Evolutionary conservation across 2,888 invertebrate genomes (phyloP), one percentile per base, ranked within the genome.

Genomic region (Apodemia mormo): DNA sequence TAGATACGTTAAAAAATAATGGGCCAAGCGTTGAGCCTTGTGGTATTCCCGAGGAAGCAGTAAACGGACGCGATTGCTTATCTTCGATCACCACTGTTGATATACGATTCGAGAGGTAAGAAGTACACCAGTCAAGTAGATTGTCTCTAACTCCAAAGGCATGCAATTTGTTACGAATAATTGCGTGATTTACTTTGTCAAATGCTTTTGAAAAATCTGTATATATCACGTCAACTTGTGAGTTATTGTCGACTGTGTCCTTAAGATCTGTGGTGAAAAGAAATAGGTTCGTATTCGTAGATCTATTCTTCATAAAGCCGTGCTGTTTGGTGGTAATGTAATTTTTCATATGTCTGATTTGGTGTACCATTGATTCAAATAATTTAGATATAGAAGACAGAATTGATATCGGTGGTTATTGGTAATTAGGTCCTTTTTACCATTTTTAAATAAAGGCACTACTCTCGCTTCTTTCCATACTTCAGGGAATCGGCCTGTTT

Each of bases 371-470:
- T 6, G 70, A 66, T 22, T n/a, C n/a, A n/a, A n/a, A n/a, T n/a
- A n/a, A n/a, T n/a, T n/a, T n/a, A n/a, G n/a, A n/a, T n/a, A n/a
- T 74, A 1, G 68, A 49, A 1, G 74, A 68, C 1, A 76, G 37
- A 12, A 76, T 67, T 30, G 72, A 70, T 61, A 72, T 70, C 7
- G 71, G 72, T 30, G 14, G 30, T 70, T 68, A 14, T 72, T 72
- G 1, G n/a, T 61, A n/a, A 68, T 37, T 30, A 30, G 22, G 54
- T 70, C 64, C 54, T 40, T 72, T 66, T 54, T 14, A n/a, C n/a
- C n/a, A n/a, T n/a, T n/a, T n/a, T n/a, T n/a, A n/a, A n/a, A n/a
- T n/a, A n/a, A n/a, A n/a, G 4, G 14, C 68, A n/a, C n/a, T n/a
- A n/a, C n/a, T n/a, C n/a, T n/a, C n/a, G n/a, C 68, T 40, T 65